Evolutionary conservation across 2,797 vertebrate genomes (phyloP), one percentile per base, ranked within the genome.

Genomic region (Leptatherina wallacei): DNA sequence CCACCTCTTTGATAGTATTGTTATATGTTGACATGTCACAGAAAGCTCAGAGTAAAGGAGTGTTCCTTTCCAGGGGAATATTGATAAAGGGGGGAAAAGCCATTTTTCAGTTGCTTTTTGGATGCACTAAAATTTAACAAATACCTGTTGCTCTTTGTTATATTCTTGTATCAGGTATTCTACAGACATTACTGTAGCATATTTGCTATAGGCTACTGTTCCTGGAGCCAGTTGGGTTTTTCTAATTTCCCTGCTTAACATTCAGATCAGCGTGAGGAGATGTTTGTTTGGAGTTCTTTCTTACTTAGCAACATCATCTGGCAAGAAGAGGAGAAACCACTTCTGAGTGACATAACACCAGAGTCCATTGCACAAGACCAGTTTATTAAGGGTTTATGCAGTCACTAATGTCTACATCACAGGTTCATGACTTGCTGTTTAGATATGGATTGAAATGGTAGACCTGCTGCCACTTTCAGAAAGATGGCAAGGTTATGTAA

Each of bases 261-360:
- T 93, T 89, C 91, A 85, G 75, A 60, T 72, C 79, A 87, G 87
- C 49, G 55, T 58, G 72, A 74, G 74, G 57, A 79, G 77, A 82
- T 14, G 71, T 84, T 84, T 84, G 84, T 74, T 73, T 65, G 70
- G 69, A 56, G 75, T 69, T 78, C 54, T 75, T 88, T 86, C 85
- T 82, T 84, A 81, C 85, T 89, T 60, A 80, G 84, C 78, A 87
- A 82, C 90, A 86, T 84, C 83, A 77, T 88, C 85, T 88, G 85
- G 84, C 84, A 73, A 82, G 74, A 82, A 71, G 69, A 63, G 64
- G 32, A 63, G 61, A 66, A 81, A 73, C 61, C 40, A 77, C 57
- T 35, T 56, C 30, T 73, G 54, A 84, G 69, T 79, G 75, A 77
- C 81, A 69, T 75, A 76, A 88, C 55, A 51, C 40, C 24, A 47